These are phyloP conservation scores for Alcedo quadribrachys DNA, from an alignment of 2,797 vertebrate genomes.

Conservation along the genomic window DNA sequence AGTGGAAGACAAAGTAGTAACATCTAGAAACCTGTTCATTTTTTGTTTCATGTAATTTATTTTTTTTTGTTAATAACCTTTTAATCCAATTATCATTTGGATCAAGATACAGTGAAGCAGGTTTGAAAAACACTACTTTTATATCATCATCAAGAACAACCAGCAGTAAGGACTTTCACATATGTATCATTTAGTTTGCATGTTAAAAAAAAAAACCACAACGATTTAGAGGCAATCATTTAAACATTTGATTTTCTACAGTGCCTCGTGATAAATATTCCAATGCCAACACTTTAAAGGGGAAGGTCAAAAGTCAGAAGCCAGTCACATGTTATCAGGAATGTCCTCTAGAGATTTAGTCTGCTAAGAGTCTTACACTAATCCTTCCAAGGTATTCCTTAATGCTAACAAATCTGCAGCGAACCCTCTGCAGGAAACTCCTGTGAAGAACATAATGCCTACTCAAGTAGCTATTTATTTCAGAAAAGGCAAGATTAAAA, in stretches of 20 bases:
- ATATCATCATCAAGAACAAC: not conserved
- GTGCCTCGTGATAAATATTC: not conserved
- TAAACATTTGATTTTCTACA: not conserved
- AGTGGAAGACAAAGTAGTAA: not conserved
- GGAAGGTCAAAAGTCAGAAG: slow-evolving; percentile 28
- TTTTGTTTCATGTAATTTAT: not conserved
- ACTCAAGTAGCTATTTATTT: not conserved
- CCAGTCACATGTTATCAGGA: slow-evolving; percentile 33
- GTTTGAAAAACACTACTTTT: not conserved
- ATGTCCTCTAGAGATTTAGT: not conserved
- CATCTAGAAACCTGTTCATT: not conserved
- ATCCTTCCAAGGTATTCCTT: slow-evolving; percentile 53
- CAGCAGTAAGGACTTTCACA: not conserved
- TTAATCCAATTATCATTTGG: not conserved
- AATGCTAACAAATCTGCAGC: not conserved
- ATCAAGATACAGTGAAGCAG: not conserved
- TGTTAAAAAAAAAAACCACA: not conserved
- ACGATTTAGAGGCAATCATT: not conserved
- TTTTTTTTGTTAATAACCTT: not conserved
- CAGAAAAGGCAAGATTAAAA: not conserved
- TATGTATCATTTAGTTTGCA: not conserved
- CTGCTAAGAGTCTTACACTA: slow-evolving; percentile 34
- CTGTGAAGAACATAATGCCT: not conserved
- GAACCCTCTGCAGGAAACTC: not conserved
- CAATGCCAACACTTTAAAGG: not conserved